phyloP scores from a whole-genome alignment of 2,888 invertebrate genomes.

The Apamea anceps region DNA sequence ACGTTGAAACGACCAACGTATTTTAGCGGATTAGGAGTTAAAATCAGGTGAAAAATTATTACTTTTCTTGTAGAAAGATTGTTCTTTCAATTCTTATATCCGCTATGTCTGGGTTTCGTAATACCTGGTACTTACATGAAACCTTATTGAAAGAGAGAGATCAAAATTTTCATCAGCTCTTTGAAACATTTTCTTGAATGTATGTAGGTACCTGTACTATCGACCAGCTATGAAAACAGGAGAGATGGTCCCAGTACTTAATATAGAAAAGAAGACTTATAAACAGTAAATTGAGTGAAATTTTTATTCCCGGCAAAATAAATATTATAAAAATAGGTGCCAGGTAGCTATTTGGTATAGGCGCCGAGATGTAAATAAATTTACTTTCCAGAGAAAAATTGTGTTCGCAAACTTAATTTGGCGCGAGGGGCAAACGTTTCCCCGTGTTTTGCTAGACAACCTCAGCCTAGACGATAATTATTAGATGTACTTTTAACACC shows the following conservation, averaged over 20 bases:
- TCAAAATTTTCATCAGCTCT: constrained; percentile 75
- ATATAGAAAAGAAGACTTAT: constrained; percentile 38
- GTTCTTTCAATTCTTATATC: constrained; percentile 22
- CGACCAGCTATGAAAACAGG: neutral
- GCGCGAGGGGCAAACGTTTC: constrained; percentile 71
- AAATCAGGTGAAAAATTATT: constrained; percentile 32
- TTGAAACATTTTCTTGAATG: constrained; percentile 52
- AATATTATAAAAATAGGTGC: constrained; percentile 54
- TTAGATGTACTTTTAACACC: constrained; percentile 35
- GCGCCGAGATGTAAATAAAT: constrained; percentile 75
- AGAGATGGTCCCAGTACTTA: constrained; percentile 12
- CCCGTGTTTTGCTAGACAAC: constrained; percentile 69
- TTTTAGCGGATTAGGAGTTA: constrained; percentile 46
- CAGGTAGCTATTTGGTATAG: constrained; percentile 55
- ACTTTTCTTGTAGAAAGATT: constrained; percentile 31
- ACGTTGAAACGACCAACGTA: constrained; percentile 34
- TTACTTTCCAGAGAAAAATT: constrained; percentile 79
- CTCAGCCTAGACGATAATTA: constrained; percentile 64
- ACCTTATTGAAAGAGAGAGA: constrained; percentile 74
- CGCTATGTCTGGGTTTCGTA: constrained; percentile 55
- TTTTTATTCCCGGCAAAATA: constrained; percentile 50
- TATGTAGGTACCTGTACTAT: constrained; percentile 26
- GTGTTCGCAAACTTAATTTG: constrained; percentile 81
- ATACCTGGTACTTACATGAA: constrained; percentile 62
- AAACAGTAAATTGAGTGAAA: constrained; percentile 45